Conservation (phyloP, 30 jellyfish, hydroid and myxozoan species). For the Cassiopea andromeda region DNA sequence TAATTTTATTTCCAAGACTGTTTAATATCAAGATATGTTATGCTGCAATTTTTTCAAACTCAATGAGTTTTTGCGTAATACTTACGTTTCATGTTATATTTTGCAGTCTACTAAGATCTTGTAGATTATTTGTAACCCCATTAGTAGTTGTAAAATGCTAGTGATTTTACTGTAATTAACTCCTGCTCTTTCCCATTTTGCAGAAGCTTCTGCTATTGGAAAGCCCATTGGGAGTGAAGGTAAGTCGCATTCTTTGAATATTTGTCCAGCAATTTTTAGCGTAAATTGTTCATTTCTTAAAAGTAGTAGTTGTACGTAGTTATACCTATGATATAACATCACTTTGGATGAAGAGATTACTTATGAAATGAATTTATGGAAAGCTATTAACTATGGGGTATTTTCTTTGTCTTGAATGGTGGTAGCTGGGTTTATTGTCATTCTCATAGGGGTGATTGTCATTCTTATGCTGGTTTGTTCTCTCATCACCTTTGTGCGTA, state of each 20-base stretch:
- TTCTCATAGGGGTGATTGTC: too few species aligned
- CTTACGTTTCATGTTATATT: too few species aligned
- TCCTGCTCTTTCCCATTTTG: background rate
- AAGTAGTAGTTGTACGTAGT: background rate
- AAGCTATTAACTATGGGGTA: too few species aligned
- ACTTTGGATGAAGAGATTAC: background rate
- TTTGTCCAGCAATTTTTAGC: background rate
- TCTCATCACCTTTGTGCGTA: too few species aligned
- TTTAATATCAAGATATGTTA: too few species aligned
- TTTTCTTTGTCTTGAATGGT: too few species aligned
- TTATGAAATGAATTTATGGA: background rate
- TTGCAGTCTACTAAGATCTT: background rate
- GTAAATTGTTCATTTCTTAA: background rate
- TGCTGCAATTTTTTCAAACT: too few species aligned
- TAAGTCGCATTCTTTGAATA: background rate
- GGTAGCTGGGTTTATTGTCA: too few species aligned
- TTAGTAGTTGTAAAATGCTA: background rate
- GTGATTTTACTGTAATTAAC: background rate
- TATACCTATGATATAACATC: background rate
- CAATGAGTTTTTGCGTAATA: too few species aligned
- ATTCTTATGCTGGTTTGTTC: too few species aligned
- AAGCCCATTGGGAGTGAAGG: conserved; percentile 1
- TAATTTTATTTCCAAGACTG: too few species aligned
- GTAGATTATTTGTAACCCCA: background rate
- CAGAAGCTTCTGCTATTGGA: conserved; percentile 1